Base-by-base conservation (phyloP, 2,113 vertebrate species). In the Megalops atlanticus region DNA sequence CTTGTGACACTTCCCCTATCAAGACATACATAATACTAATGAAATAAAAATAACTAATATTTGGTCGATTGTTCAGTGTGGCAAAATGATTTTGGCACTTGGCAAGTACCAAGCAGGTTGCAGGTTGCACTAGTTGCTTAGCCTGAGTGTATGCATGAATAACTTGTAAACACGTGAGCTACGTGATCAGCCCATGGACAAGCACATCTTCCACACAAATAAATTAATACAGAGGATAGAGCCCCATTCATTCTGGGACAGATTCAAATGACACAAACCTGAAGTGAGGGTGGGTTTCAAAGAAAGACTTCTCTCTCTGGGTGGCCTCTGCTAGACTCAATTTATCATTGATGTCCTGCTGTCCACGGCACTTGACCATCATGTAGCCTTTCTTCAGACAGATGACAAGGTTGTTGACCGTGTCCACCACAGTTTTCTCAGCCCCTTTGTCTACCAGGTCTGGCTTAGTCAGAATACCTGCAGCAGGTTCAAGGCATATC, bases 321-420 rank as follows among this genome's bases (percentile, higher is more conserved):
- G 94, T 85, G 3, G 95, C 94, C 79, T 89, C 0, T 0, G 86
- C 5, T 87, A 95, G 85, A 78, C 86, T 73, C 58, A 93, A 0
- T 0, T 75, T 86, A 4, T 91, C 58, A 11, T 87, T 85, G 58
- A 90, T 88, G 31, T 90, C 88, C 64, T 83, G 86, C 81, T 96
- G 95, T 2, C 94, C 93, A 1, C 93, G 89, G 54, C 95, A 96
- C 86, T 90, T 96, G 16, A 96, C 94, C 0, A 96, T 86, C 93
- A 94, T 94, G 87, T 96, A 96, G 36, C 95, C 95, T 74, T 95
- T 96, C 84, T 88, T 92, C 54, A 96, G 92, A 10, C 71, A 85
- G 76, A 89, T 85, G 3, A 92, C 80, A 0, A 75, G 36, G 84
- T 96, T 96, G 16, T 7, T 76, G 0, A 93, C 68, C 16, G 94